phyloP scores from a whole-genome alignment of 2,113 vertebrate genomes.

The Ochotona curzoniae region DNA sequence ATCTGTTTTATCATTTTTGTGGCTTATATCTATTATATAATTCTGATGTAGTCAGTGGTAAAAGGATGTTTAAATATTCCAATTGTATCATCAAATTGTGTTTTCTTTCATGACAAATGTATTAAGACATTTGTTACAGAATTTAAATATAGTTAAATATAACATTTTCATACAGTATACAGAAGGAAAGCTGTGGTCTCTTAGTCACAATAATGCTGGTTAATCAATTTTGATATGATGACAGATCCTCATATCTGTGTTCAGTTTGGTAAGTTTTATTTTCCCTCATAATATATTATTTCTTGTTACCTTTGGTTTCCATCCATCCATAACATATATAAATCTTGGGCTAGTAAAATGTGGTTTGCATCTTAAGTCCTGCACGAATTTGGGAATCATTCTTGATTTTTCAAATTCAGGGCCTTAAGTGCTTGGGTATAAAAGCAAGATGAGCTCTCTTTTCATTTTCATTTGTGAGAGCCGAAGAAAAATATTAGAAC shows the following conservation, averaged over 20 bases:
- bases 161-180: neutral
- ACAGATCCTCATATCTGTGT: neutral
- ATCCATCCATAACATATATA: neutral
- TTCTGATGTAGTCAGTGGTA: neutral
- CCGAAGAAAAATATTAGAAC: neutral
- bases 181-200: neutral
- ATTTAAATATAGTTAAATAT: conserved; percentile 40
- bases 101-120: conserved; percentile 1
- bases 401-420: conserved; percentile 1
- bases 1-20: neutral
- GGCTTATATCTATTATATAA: neutral
- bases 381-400: neutral
- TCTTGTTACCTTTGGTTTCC: neutral
- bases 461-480: conserved; percentile 28
- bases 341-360: conserved; percentile 26
- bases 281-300: conserved; percentile 21
- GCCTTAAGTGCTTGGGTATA: neutral
- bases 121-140: conserved; percentile 37
- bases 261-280: conserved; percentile 8
- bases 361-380: conserved; percentile 43
- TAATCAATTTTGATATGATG: neutral
- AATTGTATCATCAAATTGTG: neutral
- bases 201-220: neutral
- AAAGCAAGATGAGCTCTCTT: neutral
- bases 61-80: neutral